These are phyloP conservation scores for Drosophila barbarae DNA, from an alignment of 2,888 invertebrate genomes.

Conservation along the genomic window DNA sequence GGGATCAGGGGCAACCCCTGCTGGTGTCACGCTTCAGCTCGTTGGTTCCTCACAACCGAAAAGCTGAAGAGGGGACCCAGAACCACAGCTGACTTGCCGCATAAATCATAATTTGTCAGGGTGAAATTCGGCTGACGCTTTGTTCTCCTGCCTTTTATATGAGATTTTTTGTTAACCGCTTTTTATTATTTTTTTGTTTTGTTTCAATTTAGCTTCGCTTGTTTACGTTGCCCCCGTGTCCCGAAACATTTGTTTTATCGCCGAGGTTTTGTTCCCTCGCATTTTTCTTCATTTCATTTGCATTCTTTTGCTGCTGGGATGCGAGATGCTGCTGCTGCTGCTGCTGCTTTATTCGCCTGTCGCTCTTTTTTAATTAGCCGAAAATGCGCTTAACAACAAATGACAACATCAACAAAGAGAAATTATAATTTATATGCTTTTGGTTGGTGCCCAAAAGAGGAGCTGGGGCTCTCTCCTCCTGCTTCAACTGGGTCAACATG, in stretches of 20 bases:
- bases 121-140: slow-evolving; percentile 61
- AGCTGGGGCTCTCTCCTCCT: background rate
- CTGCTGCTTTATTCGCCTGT: slow-evolving; percentile 38
- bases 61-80: slow-evolving; percentile 16
- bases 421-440: slow-evolving; percentile 65
- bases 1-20: background rate
- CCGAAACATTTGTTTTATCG: slow-evolving; percentile 40
- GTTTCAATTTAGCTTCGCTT: slow-evolving; percentile 56
- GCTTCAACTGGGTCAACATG: slow-evolving; percentile 42
- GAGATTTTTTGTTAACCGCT: slow-evolving; percentile 4
- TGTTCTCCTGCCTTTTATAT: slow-evolving; percentile 10
- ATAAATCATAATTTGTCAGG: slow-evolving; percentile 72
- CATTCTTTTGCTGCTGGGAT: slow-evolving; percentile 37
- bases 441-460: background rate
- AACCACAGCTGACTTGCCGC: slow-evolving; percentile 20
- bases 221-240: slow-evolving; percentile 24
- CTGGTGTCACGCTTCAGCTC: no score
- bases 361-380: slow-evolving; percentile 66
- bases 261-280: slow-evolving; percentile 33
- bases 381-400: slow-evolving; percentile 69
- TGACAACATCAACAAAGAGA: slow-evolving; percentile 65
- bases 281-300: slow-evolving; percentile 36
- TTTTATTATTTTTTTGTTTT: slow-evolving; percentile 6
- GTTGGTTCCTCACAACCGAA: background rate
- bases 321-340: background rate